phyloP scores from a whole-genome alignment of 2,113 vertebrate genomes.

The Raja brachyura region DNA sequence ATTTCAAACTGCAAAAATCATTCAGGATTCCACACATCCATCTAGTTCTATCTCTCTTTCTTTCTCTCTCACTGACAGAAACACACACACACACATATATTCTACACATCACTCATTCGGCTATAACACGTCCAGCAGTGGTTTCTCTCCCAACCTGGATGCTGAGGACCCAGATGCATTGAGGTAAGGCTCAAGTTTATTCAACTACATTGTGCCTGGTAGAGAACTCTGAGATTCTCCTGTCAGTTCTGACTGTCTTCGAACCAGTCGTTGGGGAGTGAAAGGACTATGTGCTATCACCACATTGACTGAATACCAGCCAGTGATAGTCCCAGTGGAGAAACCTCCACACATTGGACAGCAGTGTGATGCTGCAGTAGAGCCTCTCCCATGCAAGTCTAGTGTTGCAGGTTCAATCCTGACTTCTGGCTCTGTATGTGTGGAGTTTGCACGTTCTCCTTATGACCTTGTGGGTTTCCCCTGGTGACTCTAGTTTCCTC shows the following conservation, averaged over 20 bases:
- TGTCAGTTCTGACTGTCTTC: background rate
- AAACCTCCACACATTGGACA: no score
- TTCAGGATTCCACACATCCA: background rate
- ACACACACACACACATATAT: no score
- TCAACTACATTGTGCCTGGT: background rate
- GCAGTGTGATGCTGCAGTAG: no score
- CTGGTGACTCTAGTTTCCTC: no score
- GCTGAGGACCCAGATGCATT: background rate
- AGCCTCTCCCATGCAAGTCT: no score
- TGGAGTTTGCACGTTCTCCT: no score
- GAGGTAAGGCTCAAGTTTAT: background rate
- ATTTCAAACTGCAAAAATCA: background rate
- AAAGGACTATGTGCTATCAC: background rate
- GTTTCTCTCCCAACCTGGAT: background rate
- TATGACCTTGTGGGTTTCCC: no score
- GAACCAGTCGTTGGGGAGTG: background rate
- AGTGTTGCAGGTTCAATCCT: no score
- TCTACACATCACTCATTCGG: no score
- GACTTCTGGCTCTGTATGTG: no score
- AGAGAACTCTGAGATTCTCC: background rate
- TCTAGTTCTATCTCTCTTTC: background rate
- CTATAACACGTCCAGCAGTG: background rate
- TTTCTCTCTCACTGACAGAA: background rate
- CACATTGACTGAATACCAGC: background rate
- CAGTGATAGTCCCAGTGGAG: no score